These are phyloP conservation scores for Polyploca ridens DNA, from an alignment of 2,888 invertebrate genomes.

Conservation along the genomic window DNA sequence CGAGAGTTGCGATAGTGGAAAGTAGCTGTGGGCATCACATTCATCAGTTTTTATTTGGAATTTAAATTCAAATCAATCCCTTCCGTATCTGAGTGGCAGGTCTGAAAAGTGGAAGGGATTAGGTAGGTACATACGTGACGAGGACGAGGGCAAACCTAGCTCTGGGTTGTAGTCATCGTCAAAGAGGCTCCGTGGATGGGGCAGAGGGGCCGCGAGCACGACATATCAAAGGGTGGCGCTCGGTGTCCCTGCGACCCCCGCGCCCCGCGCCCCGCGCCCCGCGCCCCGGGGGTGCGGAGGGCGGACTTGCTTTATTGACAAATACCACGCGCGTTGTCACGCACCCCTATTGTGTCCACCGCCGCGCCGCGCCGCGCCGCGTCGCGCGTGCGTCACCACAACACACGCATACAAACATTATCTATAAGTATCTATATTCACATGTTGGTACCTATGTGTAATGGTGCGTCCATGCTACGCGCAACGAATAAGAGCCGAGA, in stretches of 20 bases:
- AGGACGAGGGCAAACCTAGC: background rate
- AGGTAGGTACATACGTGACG: too few species aligned
- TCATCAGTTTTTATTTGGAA: too few species aligned
- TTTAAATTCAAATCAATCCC: too few species aligned
- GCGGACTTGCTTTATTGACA: constrained; percentile 41
- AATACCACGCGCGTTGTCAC: constrained; percentile 37
- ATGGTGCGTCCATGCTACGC: too few species aligned
- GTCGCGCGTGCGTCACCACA: background rate
- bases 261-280: too few species aligned
- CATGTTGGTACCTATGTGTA: too few species aligned
- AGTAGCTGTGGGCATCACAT: too few species aligned
- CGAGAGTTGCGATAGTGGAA: too few species aligned
- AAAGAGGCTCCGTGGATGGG: background rate
- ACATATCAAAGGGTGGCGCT: constrained; percentile 2
- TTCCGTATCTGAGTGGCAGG: too few species aligned
- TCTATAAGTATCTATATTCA: background rate
- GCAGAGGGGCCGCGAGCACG: background rate
- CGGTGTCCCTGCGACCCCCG: too few species aligned
- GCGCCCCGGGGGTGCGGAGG: constrained; percentile 21
- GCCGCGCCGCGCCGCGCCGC: background rate
- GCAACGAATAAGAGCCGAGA: too few species aligned
- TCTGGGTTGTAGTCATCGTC: background rate
- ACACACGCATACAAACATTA: background rate
- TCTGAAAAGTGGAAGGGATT: too few species aligned
- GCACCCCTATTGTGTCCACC: constrained; percentile 14